A percentile compares a stretch with the other conserved stretches of the same genome.
phyloP scores from a whole-genome alignment of 2,113 vertebrate species.

The Ceyx margarethae region DNA sequence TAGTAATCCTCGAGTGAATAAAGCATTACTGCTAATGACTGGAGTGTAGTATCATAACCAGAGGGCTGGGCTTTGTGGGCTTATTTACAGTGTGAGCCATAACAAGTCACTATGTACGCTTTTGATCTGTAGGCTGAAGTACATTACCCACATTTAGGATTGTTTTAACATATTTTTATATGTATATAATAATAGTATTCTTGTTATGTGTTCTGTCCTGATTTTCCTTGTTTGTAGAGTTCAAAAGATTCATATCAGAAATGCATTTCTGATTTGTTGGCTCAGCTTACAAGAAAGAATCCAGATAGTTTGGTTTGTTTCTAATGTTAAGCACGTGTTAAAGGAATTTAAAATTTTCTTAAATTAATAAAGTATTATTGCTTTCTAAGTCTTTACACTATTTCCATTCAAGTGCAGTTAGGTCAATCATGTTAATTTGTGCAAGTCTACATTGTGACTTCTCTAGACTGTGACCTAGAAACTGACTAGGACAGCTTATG shows the following conservation, averaged over 20 bases:
- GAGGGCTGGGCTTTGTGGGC: not conserved
- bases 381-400: not conserved
- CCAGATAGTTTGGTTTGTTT: not conserved
- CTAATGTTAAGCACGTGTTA: not conserved
- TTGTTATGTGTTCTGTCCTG: not conserved
- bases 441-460: not conserved
- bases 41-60: not conserved
- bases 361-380: not conserved
- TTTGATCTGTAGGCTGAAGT: not conserved
- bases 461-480: not conserved
- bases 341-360: not conserved
- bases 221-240: not conserved
- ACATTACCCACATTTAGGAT: not conserved
- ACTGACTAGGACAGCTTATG: not conserved
- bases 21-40: not conserved
- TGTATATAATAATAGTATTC: not conserved
- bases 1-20: not conserved
- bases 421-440: not conserved
- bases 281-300: not conserved
- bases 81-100: not conserved
- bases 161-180: not conserved
- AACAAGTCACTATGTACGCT: not conserved
- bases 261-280: not conserved
- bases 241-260: not conserved
- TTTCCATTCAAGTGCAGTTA: not conserved